phyloP scores from a whole-genome alignment of 2,888 invertebrate species.

The Thymelicus sylvestris region DNA sequence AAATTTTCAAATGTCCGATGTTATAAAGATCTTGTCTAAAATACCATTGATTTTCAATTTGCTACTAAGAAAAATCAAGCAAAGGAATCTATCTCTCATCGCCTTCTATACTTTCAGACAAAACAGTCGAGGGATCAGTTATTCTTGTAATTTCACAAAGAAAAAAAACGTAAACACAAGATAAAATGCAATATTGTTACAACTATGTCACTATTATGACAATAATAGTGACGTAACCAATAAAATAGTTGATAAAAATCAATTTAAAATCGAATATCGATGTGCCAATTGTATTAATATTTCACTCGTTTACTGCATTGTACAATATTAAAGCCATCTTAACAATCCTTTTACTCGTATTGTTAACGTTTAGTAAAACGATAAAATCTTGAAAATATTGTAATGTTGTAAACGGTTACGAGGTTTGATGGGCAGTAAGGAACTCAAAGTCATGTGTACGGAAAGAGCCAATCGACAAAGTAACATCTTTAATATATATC shows the following conservation, averaged over 20 bases:
- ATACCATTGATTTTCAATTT: no score
- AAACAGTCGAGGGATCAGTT: background rate
- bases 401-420: conserved; percentile 12
- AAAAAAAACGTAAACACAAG: background rate
- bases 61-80: no score
- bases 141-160: background rate
- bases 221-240: background rate
- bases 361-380: conserved; percentile 1
- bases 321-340: background rate
- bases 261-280: background rate
- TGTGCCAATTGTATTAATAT: conserved; percentile 5
- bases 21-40: no score
- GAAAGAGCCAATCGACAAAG: background rate
- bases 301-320: background rate
- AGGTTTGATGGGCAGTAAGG: conserved; percentile 11
- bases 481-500: background rate
- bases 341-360: conserved; percentile 8
- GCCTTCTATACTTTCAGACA: no score
- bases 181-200: background rate
- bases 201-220: conserved; percentile 5
- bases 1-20: no score
- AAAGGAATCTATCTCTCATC: no score
- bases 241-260: background rate
- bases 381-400: conserved; percentile 11
- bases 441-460: conserved; percentile 14